Evolutionary conservation across 2,888 invertebrate species (phyloP).

Genomic region (Oscheius sp.): DNA sequence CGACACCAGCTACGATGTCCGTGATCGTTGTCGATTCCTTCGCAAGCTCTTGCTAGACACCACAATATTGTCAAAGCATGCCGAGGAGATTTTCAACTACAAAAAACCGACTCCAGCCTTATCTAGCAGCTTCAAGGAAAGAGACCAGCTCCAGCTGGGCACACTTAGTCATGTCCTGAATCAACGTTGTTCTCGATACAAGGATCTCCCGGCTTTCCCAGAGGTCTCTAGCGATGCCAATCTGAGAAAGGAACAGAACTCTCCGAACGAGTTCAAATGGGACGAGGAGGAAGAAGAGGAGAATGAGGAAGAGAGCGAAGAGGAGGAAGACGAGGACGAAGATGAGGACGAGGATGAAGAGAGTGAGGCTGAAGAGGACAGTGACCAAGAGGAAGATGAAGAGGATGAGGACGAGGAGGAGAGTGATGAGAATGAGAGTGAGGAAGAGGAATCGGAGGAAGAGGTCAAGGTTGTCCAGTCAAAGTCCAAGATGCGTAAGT

Average conservation of each 20-base stretch:
- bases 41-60: conserved; percentile 82
- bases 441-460: conserved; percentile 41
- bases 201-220: conserved; percentile 88
- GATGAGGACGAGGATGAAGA: conserved; percentile 46
- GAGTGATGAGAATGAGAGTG: conserved; percentile 42
- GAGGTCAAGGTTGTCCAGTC: conserved; percentile 22
- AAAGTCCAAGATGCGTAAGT: conserved; percentile 3
- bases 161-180: conserved; percentile 95
- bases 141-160: conserved; percentile 90
- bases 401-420: conserved; percentile 60
- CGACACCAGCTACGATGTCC: conserved; percentile 95
- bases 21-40: conserved; percentile 89
- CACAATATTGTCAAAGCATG: conserved; percentile 75
- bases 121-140: conserved; percentile 82
- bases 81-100: conserved; percentile 87
- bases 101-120: conserved; percentile 93
- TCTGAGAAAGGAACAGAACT: conserved; percentile 47
- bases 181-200: conserved; percentile 86
- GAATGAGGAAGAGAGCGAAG: conserved; percentile 62
- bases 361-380: conserved; percentile 43
- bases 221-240: conserved; percentile 74
- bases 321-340: conserved; percentile 55
- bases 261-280: conserved; percentile 48
- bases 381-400: conserved; percentile 49
- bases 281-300: conserved; percentile 58